A percentile compares a stretch with the other conserved stretches of the same genome.
These are phyloP conservation scores for Sterrhoptilus dennistouni DNA, from an alignment of 2,113 vertebrate genomes.

Conservation along the genomic window DNA sequence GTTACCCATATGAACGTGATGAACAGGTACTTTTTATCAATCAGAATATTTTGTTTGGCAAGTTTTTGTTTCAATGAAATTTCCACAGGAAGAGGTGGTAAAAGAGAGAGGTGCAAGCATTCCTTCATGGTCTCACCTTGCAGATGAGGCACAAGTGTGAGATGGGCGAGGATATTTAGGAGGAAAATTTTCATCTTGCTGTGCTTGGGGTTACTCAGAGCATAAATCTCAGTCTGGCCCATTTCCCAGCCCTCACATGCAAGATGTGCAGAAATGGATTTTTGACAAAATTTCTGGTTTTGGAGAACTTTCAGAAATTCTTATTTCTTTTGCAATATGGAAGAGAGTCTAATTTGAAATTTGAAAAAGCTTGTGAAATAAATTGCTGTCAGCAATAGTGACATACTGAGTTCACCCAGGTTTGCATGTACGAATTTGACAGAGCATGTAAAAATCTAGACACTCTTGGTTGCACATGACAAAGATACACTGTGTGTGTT, in stretches of 20 bases:
- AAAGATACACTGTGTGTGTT: background rate
- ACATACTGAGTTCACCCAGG: background rate
- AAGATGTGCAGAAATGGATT: background rate
- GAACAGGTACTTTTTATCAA: background rate
- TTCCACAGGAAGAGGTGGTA: background rate
- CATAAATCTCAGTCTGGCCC: background rate
- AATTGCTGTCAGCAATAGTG: background rate
- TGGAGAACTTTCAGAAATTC: background rate
- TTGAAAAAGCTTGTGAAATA: background rate
- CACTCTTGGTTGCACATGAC: fast-evolving
- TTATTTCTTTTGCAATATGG: background rate
- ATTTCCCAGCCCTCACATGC: background rate
- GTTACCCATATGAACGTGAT: background rate
- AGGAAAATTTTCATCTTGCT: background rate
- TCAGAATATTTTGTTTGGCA: background rate
- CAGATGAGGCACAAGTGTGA: background rate
- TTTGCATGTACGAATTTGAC: background rate
- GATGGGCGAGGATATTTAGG: background rate
- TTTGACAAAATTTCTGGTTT: background rate
- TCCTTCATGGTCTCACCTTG: background rate
- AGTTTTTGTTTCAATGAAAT: background rate
- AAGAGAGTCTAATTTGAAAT: background rate
- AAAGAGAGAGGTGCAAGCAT: background rate
- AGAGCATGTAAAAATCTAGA: background rate
- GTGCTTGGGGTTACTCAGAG: background rate